Base-by-base conservation (phyloP, 2,888 invertebrate species). In the Thera britannica region DNA sequence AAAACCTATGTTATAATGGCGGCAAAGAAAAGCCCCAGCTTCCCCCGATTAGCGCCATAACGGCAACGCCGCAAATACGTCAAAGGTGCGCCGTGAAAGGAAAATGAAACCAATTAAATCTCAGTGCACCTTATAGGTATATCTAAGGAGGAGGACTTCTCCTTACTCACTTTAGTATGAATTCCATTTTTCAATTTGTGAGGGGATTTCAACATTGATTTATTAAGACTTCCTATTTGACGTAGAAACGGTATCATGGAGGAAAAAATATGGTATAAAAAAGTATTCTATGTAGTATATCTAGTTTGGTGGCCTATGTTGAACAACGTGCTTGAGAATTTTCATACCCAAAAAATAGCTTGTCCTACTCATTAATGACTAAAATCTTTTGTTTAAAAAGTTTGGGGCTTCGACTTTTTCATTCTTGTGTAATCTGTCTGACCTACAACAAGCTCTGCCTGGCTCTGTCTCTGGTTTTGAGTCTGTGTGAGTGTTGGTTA, bases 71-170 rank as follows among this genome's bases (percentile, higher is more conserved):
- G 59, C 68, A 23, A 52, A 54, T 35, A 52, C 52, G 34, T 52
- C 62, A 36, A 58, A 61, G 65, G 58, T 35, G 64, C 23, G 23
- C 64, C 38, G 46, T 49, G 61, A 62, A 68, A 62, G 58, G 65
- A 65, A 65, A 68, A 65, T 65, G 52, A 65, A 68, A 68, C 68
- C 68, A 61, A 68, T 68, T 62, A 65, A 48, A 35, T 58, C 62
- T 49, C 68, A 52, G 57, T 35, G 48, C 23, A 55, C 49, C 41
- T 48, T 55, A n/a, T n/a, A 48, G 48, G 48, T 44, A 35, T 51
- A 61, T 12, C 49, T 41, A 41, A 34, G 46, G 11, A 23, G 51
- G 38, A 23, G 23, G 23, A 23, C 23, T 23, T 23, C 23, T 23
- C 23, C 23, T 23, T 23, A 23, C 23, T 23, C 52, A 44, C 5